phyloP scores from a whole-genome alignment of 2,113 vertebrate genomes.

The Ammodramus savannarum region DNA sequence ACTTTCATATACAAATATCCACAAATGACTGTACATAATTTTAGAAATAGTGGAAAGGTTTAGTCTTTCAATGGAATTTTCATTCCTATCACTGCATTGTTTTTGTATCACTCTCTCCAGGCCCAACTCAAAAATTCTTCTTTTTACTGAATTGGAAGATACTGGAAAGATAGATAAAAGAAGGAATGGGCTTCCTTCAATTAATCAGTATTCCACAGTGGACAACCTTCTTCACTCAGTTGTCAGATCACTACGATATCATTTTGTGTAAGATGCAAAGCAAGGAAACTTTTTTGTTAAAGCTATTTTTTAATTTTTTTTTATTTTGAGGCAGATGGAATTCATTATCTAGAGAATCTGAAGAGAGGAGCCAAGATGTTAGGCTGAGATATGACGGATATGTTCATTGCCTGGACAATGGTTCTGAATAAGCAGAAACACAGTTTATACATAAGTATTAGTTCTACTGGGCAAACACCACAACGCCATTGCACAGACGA shows the following conservation, averaged over 20 bases:
- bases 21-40: not conserved
- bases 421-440: conserved; percentile 74
- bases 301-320: not conserved
- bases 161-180: conserved; percentile 4
- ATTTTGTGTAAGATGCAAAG: not conserved
- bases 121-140: not conserved
- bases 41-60: conserved; percentile 27
- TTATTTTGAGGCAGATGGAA: not conserved
- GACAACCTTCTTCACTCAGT: conserved; percentile 27
- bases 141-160: not conserved
- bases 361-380: conserved; percentile 65
- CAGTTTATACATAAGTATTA: conserved; percentile 4
- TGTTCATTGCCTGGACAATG: conserved; percentile 58
- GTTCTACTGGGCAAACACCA: conserved; percentile 37
- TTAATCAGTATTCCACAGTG: not conserved
- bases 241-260: conserved; percentile 27
- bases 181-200: conserved; percentile 6
- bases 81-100: not conserved
- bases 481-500: conserved; percentile 30
- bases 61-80: conserved; percentile 38
- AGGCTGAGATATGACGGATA: not conserved
- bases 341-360: conserved; percentile 60
- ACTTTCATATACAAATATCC: not conserved
- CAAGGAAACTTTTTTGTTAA: not conserved
- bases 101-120: not conserved